These are phyloP conservation scores for Sebastes goodei DNA, from an alignment of 2,797 vertebrate genomes.

Conservation along the genomic window DNA sequence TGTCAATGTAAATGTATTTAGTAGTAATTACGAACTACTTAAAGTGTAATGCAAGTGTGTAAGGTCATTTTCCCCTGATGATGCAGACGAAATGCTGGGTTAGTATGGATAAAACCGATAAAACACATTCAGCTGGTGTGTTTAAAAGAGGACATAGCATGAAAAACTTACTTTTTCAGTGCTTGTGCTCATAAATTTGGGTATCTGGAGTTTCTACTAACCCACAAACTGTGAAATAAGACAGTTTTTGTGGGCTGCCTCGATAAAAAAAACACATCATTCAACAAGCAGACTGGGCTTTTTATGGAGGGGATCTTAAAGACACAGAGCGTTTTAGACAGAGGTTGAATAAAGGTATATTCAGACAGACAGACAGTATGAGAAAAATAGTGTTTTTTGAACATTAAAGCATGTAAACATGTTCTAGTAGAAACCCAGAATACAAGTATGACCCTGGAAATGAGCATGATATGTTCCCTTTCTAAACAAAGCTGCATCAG, in stretches of 20 bases:
- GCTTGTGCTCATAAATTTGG: rapidly evolving
- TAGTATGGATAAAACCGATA: background rate
- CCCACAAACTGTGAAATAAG: no score
- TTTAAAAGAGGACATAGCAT: background rate
- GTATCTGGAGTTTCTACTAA: no score
- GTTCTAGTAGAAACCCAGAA: background rate
- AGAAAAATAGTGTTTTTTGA: no score
- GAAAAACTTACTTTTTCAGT: no score
- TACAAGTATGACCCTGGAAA: background rate
- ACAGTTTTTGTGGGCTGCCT: no score
- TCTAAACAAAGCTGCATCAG: constrained; percentile 12
- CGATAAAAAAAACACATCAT: no score
- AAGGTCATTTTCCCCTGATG: background rate
- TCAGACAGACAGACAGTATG: no score
- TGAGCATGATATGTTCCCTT: background rate
- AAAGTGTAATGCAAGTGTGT: background rate
- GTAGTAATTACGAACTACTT: no score
- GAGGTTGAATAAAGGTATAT: no score
- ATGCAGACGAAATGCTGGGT: constrained; percentile 2
- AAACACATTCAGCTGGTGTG: constrained; percentile 2
- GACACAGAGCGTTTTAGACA: no score
- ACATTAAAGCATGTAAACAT: background rate
- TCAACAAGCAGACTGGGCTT: no score
- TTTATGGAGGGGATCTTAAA: no score
- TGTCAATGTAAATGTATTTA: background rate